Percentiles rank a stretch among this genome's conserved stretches.
Conservation (phyloP, 2,888 invertebrate genomes). For the Pristionchus mayeri region DNA sequence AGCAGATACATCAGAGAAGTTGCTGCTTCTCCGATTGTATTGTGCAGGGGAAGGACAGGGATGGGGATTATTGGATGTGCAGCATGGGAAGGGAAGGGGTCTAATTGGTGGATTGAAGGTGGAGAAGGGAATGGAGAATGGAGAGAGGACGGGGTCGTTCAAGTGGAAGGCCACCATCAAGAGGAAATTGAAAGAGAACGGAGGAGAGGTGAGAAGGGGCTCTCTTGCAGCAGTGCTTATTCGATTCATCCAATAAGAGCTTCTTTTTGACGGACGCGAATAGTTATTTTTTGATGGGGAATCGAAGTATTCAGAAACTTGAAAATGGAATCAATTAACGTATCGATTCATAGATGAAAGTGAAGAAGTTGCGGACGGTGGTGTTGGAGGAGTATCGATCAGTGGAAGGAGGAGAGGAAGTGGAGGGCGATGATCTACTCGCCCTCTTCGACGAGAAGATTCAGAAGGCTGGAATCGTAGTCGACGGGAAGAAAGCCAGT, state of each 20-base stretch:
- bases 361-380: constrained; percentile 45
- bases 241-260: no score
- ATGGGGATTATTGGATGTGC: no score
- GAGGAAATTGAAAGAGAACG: constrained; percentile 62
- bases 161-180: constrained; percentile 70
- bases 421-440: constrained; percentile 48
- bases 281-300: not conserved
- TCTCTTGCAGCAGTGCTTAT: no score
- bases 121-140: not conserved
- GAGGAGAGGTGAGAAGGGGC: constrained; percentile 64
- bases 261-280: no score
- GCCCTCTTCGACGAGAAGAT: constrained; percentile 60
- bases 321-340: not conserved
- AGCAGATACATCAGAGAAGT: no score
- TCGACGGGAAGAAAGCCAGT: constrained; percentile 55
- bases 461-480: constrained; percentile 55
- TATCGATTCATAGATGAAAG: constrained; percentile 35
- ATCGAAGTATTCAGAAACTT: not conserved
- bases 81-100: no score
- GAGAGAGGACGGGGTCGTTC: constrained; percentile 51
- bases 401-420: not conserved
- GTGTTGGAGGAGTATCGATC: constrained; percentile 42
- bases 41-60: no score
- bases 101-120: no score
- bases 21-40: no score